Conservation (phyloP, 1,140 invertebrate genomes). For the Hypsibius dujardini region DNA sequence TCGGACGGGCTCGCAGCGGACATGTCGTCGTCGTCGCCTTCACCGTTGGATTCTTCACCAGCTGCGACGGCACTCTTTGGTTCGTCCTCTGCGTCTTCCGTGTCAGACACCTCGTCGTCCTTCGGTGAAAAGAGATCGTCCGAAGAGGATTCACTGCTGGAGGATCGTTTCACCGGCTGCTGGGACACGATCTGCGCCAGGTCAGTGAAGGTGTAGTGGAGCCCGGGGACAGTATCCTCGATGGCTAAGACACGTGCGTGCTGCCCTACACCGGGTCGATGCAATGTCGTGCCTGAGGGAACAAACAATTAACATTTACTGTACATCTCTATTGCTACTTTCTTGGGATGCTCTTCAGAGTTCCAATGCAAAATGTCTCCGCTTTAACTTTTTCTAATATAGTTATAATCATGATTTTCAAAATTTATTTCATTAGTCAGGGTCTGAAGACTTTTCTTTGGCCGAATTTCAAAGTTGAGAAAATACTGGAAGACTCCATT, state of each 20-base stretch:
- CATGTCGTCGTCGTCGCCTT: no score
- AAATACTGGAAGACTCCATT: no score
- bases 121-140: neutral
- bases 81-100: neutral
- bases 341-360: no score
- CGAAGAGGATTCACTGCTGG: neutral
- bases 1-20: no score
- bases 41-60: neutral
- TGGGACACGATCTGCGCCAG: constrained; percentile 86
- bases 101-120: neutral
- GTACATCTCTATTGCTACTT: no score
- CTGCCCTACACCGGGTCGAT: neutral
- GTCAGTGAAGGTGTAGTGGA: constrained; percentile 68
- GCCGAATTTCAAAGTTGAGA: no score
- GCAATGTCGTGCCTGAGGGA: neutral
- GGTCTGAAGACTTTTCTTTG: no score
- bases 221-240: constrained; percentile 17
- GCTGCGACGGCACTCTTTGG: neutral
- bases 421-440: no score
- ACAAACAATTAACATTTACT: no score
- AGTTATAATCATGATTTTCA: no score
- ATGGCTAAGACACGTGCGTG: neutral
- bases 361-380: no score
- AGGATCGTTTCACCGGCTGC: constrained; percentile 35
- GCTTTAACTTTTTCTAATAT: no score